Evolutionary conservation across 2,113 vertebrate species (phyloP).

Genomic region (Lagenorhynchus albirostris): DNA sequence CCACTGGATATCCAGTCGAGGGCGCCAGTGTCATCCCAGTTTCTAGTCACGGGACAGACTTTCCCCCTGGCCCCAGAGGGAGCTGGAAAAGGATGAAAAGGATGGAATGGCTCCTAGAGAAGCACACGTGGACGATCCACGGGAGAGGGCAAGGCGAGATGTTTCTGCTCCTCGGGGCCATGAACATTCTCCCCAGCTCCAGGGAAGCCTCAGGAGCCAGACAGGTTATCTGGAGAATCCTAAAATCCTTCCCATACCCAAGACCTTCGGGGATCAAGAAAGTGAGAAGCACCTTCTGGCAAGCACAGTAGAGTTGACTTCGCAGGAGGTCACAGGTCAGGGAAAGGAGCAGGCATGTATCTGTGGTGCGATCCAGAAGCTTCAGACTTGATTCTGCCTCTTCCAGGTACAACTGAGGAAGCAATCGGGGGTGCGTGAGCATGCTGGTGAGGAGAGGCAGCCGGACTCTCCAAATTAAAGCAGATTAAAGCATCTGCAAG

Average conservation of each 20-base stretch:
- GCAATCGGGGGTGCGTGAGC: not conserved
- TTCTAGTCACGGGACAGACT: not conserved
- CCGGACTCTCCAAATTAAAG: not conserved
- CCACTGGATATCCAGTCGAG: not conserved
- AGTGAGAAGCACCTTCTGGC: conserved; percentile 77
- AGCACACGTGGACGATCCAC: not conserved
- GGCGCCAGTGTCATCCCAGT: not conserved
- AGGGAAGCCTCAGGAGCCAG: conserved; percentile 3
- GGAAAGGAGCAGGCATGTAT: conserved; percentile 78
- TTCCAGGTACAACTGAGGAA: conserved; percentile 78
- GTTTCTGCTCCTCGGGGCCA: not conserved
- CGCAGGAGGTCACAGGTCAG: conserved; percentile 82
- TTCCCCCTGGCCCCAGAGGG: not conserved
- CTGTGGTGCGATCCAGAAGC: conserved; percentile 38
- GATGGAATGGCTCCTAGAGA: not conserved
- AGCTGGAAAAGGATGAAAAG: not conserved
- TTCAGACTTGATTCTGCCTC: conserved; percentile 80
- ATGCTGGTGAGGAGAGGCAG: not conserved
- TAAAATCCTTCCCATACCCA: not conserved
- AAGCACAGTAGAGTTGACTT: conserved; percentile 83
- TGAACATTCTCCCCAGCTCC: not conserved
- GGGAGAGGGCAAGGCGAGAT: not conserved
- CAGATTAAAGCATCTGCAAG: not conserved
- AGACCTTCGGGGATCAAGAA: not conserved
- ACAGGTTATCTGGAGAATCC: not conserved